These are phyloP conservation scores for Dynastes maya DNA, from an alignment of 2,888 invertebrate species.

Conservation along the genomic window DNA sequence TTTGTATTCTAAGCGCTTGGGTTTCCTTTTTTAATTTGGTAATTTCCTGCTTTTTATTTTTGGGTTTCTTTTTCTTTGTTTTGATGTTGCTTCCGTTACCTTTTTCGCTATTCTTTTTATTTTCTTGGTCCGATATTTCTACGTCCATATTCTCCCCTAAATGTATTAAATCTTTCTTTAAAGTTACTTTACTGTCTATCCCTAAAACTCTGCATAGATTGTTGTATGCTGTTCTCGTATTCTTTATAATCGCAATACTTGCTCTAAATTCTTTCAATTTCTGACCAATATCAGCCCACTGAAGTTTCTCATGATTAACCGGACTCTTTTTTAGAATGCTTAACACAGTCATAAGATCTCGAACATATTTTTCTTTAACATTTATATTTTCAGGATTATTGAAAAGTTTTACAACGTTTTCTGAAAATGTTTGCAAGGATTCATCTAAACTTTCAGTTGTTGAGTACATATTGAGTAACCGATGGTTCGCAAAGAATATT, in stretches of 20 bases:
- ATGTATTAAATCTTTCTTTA: constrained; percentile 60
- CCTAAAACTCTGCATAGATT: constrained; percentile 69
- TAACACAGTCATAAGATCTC: constrained; percentile 73
- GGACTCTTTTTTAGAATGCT: constrained; percentile 71
- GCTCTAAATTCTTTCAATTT: constrained; percentile 67
- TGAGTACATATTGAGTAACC: constrained; percentile 69
- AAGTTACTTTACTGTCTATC: constrained; percentile 64
- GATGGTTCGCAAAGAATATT: constrained; percentile 77
- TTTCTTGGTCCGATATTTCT: constrained; percentile 56
- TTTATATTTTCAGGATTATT: constrained; percentile 66
- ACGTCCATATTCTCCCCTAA: constrained; percentile 54
- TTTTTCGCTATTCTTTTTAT: constrained; percentile 50
- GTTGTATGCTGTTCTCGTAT: constrained; percentile 70
- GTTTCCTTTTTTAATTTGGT: constrained; percentile 72
- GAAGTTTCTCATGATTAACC: constrained; percentile 63
- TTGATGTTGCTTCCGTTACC: constrained; percentile 53
- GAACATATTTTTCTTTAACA: constrained; percentile 75
- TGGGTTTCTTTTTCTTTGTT: constrained; percentile 63
- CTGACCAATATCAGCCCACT: constrained; percentile 69
- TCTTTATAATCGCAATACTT: constrained; percentile 67
- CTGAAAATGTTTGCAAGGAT: constrained; percentile 72
- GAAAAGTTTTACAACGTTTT: constrained; percentile 69
- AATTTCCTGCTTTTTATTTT: constrained; percentile 64
- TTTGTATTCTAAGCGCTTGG: constrained; percentile 68
- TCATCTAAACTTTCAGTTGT: constrained; percentile 66